phyloP scores from a whole-genome alignment of 2,888 invertebrate species.

The Erynnis tages region DNA sequence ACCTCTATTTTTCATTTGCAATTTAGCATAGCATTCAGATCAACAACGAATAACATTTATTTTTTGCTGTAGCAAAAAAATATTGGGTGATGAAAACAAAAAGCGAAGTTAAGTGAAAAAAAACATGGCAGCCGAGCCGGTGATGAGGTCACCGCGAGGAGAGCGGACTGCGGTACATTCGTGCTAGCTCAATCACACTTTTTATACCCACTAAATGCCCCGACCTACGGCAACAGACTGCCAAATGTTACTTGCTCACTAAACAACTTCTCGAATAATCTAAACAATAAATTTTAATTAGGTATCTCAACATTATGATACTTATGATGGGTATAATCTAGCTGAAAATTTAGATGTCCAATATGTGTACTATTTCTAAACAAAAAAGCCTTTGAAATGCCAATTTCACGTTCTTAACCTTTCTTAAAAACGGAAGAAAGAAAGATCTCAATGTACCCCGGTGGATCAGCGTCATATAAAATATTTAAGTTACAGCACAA shows the following conservation, averaged over 20 bases:
- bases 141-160: conserved; percentile 54
- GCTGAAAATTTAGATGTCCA: no score
- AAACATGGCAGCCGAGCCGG: conserved; percentile 38
- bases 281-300: conserved; percentile 10
- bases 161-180: conserved; percentile 36
- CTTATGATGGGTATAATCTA: no score
- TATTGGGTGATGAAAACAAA: conserved; percentile 7
- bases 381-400: no score
- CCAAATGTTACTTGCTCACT: conserved; percentile 21
- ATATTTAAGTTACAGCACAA: no score
- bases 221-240: conserved; percentile 71
- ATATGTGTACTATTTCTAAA: no score
- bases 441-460: no score
- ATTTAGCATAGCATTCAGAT: no score
- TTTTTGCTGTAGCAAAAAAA: conserved; percentile 1
- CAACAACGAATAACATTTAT: background rate
- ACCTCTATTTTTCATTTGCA: no score
- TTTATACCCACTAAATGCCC: conserved; percentile 54
- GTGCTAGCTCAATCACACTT: conserved; percentile 50
- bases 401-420: no score
- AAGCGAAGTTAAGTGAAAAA: conserved; percentile 26
- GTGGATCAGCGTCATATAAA: no score
- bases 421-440: no score
- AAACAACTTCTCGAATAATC: background rate
- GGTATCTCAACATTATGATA: conserved; percentile 7